Conservation (phyloP, 2,113 vertebrate genomes). For the Melanocharis versteri region DNA sequence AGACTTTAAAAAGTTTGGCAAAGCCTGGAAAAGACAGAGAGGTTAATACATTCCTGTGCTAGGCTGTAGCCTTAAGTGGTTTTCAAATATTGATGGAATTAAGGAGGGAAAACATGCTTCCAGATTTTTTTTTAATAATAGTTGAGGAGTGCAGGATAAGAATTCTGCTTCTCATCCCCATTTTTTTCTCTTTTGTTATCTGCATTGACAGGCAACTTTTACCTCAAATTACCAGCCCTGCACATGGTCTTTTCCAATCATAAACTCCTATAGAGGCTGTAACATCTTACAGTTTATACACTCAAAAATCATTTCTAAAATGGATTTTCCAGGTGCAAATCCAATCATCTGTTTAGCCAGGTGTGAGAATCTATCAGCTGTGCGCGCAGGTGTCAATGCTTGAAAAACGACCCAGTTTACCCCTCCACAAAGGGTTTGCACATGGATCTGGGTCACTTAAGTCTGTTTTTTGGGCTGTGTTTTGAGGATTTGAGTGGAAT, state of each 20-base stretch:
- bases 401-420: neutral
- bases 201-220: neutral
- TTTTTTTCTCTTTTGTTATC: neutral
- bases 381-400: neutral
- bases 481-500: neutral
- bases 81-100: constrained; percentile 8
- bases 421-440: neutral
- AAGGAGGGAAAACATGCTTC: neutral
- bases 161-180: neutral
- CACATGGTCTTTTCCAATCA: neutral
- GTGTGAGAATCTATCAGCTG: constrained; percentile 51
- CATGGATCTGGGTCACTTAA: neutral
- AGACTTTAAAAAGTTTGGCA: neutral
- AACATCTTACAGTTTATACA: neutral
- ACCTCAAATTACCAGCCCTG: neutral
- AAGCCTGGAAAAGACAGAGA: neutral
- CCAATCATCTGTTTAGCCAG: constrained; percentile 39
- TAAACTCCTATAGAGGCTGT: neutral
- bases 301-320: neutral
- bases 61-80: neutral
- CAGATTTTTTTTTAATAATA: neutral
- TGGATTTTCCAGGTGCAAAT: constrained; percentile 17
- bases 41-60: neutral
- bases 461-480: neutral
- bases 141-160: neutral